Evolutionary conservation across 2,113 vertebrate species (phyloP).

Genomic region (Podiceps cristatus): DNA sequence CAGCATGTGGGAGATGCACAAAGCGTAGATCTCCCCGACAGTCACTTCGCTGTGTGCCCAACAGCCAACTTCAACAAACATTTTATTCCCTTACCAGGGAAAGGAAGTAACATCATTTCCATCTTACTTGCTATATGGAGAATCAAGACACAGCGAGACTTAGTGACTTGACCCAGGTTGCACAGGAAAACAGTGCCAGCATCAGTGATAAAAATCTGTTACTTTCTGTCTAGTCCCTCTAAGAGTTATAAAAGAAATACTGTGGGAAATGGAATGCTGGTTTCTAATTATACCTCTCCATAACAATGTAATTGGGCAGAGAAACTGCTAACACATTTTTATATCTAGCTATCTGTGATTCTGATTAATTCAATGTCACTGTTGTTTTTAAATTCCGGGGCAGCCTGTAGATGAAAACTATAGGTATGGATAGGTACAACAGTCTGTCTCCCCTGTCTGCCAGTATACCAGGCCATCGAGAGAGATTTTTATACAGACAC

Average conservation of each 20-base stretch:
- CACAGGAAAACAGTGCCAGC: background rate
- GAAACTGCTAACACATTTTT: background rate
- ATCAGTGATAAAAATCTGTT: background rate
- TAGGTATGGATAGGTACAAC: background rate
- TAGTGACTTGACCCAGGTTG: background rate
- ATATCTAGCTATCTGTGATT: background rate
- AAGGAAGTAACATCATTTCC: background rate
- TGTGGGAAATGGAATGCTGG: background rate
- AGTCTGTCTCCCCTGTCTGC: background rate
- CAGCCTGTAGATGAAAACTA: background rate
- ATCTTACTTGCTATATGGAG: background rate
- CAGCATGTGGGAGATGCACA: background rate
- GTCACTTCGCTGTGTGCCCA: background rate
- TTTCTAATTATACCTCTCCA: background rate
- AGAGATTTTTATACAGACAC: background rate
- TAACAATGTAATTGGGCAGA: background rate
- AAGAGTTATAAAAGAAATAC: background rate
- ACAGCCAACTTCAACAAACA: background rate
- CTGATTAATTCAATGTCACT: background rate
- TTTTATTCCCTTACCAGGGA: background rate
- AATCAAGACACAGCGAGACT: background rate
- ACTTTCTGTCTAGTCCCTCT: constrained; percentile 9
- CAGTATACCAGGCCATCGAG: background rate
- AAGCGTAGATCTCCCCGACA: background rate
- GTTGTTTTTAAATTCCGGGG: background rate